Conservation (phyloP, 2,797 vertebrate genomes). For the Pantherophis vulpinus region DNA sequence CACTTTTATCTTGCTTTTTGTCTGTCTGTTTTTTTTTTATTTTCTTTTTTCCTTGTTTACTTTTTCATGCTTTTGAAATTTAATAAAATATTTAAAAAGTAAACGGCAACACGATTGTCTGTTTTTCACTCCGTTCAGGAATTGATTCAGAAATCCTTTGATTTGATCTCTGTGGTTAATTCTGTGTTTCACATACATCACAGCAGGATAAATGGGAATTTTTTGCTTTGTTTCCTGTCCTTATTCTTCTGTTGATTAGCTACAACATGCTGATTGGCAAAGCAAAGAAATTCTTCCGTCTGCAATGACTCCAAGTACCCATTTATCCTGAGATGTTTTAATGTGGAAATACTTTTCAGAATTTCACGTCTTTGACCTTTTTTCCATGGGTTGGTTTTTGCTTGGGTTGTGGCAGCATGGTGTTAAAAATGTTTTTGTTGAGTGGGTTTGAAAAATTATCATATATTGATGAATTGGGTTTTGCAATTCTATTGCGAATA, state of each 20-base stretch:
- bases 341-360: background rate
- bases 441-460: background rate
- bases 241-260: background rate
- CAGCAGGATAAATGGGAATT: background rate
- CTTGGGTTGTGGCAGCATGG: background rate
- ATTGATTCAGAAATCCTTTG: background rate
- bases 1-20: background rate
- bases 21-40: background rate
- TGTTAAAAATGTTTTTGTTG: slow-evolving; percentile 10
- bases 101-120: background rate
- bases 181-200: background rate
- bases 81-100: background rate
- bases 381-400: background rate
- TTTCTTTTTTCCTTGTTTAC: background rate
- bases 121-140: background rate
- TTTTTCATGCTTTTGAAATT: background rate
- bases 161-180: background rate
- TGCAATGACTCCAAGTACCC: background rate
- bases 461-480: background rate
- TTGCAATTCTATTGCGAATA: background rate
- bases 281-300: background rate
- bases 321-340: background rate
- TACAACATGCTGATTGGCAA: background rate
- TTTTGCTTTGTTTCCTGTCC: background rate
- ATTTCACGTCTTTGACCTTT: background rate